Evolutionary conservation across 1,140 invertebrate species (phyloP).

Genomic region (Babylonia areolata): DNA sequence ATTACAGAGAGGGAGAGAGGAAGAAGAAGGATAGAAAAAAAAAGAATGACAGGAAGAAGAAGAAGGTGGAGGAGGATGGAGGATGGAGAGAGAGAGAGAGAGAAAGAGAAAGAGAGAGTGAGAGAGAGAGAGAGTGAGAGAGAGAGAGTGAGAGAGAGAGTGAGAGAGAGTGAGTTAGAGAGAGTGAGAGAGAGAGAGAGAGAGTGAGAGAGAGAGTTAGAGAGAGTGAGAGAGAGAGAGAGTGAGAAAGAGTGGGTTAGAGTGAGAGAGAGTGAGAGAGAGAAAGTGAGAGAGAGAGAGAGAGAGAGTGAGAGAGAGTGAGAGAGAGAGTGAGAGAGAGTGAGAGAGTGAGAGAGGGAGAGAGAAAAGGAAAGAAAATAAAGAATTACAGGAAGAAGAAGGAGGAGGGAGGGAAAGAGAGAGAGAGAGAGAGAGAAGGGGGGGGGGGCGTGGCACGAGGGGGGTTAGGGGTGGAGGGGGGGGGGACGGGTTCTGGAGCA

Average conservation of each 20-base stretch:
- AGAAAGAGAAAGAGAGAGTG: no score
- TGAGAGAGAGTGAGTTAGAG: background rate
- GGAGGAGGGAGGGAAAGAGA: background rate
- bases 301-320: no score
- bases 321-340: no score
- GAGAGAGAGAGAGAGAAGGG: background rate
- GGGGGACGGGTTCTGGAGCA: background rate
- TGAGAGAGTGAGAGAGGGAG: no score
- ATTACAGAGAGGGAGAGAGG: no score
- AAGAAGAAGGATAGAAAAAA: no score
- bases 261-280: constrained; percentile 1
- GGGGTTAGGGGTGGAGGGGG: background rate
- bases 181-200: background rate
- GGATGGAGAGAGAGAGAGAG: no score
- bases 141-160: background rate
- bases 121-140: no score
- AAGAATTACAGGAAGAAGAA: background rate
- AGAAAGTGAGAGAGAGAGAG: no score
- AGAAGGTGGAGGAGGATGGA: no score
- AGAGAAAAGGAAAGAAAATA: background rate
- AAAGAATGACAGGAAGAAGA: no score
- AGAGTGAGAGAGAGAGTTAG: background rate
- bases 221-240: background rate
- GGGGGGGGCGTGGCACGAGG: background rate
- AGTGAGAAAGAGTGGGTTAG: background rate